Base-by-base conservation (phyloP, 1,140 invertebrate genomes). In the Rhynchophorus ferrugineus region DNA sequence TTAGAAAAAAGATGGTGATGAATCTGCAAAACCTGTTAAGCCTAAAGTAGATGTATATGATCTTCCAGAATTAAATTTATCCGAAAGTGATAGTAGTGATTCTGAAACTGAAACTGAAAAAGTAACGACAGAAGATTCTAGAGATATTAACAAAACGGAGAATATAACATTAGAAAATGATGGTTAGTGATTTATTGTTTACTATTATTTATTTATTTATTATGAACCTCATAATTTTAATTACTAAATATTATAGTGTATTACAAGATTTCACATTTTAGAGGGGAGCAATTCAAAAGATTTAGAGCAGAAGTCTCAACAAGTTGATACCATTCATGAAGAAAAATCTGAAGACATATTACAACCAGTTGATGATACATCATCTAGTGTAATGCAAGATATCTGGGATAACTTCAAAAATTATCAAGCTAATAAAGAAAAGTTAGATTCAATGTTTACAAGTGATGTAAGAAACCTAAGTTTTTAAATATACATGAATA, bases 371-470 rank as follows among this genome's bases (percentile, higher is more conserved):
- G 48, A 52, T n/a, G 38, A 51, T 14, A 53, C 49, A 13, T 42
- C 59, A 3, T 71, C 70, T 41, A 66, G 73, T 47, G 72, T 77
- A 24, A 75, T 81, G 61, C 77, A 80, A 55, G 81, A 84, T n/a
- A 87, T 88, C 64, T 88, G 85, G 85, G 83, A 89, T 61, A 87
- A 88, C 64, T 86, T 89, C 49, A 83, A 84, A 64, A 79, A 78
- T 20, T 83, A 81, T 63, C 75, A 81, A 57, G 79, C 80, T 8
- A 72, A 71, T 52, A 68, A 77, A 19, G 74, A 73, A 21, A 75
- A 74, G 42, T 64, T 73, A 16, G 70, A 71, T 44, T 48, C 57
- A 44, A 55, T 61, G 50, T 60, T 58, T 44, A 44, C 33, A 18
- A 54, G 57, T 13, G 39, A 46, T 36, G 51, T 48, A 39, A 48